These are phyloP conservation scores for Atrina japonica DNA, from an alignment of 2,888 invertebrate species.

Conservation along the genomic window DNA sequence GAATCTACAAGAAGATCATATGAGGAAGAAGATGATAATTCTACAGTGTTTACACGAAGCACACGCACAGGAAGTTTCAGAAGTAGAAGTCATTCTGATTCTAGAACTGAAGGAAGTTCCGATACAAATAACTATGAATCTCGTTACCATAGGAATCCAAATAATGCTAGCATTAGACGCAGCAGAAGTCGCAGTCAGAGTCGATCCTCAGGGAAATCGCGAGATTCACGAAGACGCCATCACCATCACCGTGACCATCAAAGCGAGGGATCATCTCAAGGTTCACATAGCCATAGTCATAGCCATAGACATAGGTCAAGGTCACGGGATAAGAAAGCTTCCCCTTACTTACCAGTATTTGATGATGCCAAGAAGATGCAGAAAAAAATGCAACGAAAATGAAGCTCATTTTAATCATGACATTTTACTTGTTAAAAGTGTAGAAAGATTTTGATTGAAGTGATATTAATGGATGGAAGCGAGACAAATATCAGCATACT, in stretches of 20 bases:
- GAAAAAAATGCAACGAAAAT: slow-evolving; percentile 14
- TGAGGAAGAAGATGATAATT: slow-evolving; percentile 6
- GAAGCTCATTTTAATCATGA: background rate
- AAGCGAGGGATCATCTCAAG: slow-evolving; percentile 1
- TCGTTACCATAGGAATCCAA: slow-evolving; percentile 20
- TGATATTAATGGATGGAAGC: no score
- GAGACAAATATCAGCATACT: no score
- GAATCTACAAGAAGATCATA: background rate
- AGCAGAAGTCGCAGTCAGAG: slow-evolving; percentile 24
- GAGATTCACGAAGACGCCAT: background rate
- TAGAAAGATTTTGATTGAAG: no score
- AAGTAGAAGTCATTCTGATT: slow-evolving; percentile 19
- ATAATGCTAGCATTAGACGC: slow-evolving; percentile 15
- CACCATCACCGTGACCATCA: slow-evolving; percentile 11
- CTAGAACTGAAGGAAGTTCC: slow-evolving; percentile 20
- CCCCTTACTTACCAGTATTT: slow-evolving; percentile 21
- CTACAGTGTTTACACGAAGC: slow-evolving; percentile 7
- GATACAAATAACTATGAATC: slow-evolving; percentile 10
- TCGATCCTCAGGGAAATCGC: slow-evolving; percentile 3
- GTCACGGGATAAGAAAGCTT: slow-evolving; percentile 22
- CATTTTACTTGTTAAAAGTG: no score
- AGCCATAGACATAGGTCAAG: slow-evolving; percentile 19
- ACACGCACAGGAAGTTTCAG: slow-evolving; percentile 9
- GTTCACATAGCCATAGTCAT: slow-evolving; percentile 8
- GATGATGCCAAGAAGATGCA: slow-evolving; percentile 23